A percentile compares a stretch with the other conserved stretches of the same genome.
These are phyloP conservation scores for Lophotriccus pileatus DNA, from an alignment of 2,797 vertebrate species.

Conservation along the genomic window DNA sequence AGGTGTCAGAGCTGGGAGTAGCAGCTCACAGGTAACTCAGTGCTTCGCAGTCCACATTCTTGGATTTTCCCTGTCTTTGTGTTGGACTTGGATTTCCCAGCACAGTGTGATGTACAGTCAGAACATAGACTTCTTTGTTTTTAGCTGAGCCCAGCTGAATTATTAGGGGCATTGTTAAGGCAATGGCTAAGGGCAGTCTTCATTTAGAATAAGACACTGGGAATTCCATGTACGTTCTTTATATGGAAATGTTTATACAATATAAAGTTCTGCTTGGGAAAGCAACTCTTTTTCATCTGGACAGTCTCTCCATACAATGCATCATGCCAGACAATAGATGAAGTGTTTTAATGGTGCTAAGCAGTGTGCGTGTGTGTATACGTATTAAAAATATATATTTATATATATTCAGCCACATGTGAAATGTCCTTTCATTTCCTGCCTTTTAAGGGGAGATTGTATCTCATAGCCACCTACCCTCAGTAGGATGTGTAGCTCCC, in stretches of 20 bases:
- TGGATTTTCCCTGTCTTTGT: not conserved
- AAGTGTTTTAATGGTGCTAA: constrained; percentile 52
- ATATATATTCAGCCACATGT: not conserved
- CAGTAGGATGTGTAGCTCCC: not conserved
- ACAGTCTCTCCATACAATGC: constrained; percentile 54
- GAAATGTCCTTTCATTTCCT: constrained; percentile 5
- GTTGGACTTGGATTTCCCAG: not conserved
- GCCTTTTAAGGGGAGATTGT: constrained; percentile 56
- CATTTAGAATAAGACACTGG: constrained; percentile 18
- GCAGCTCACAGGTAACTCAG: not conserved
- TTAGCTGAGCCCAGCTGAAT: not conserved
- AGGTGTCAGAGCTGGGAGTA: not conserved
- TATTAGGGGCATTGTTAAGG: constrained; percentile 13
- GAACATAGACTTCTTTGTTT: not conserved
- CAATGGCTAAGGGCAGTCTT: constrained; percentile 9
- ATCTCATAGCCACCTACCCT: not conserved
- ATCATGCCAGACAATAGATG: constrained; percentile 60
- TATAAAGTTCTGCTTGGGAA: not conserved
- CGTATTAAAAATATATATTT: constrained; percentile 37
- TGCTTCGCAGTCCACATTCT: not conserved
- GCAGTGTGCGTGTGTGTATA: constrained; percentile 11
- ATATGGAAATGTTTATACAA: constrained; percentile 51
- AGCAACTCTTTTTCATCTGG: constrained; percentile 58
- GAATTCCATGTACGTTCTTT: constrained; percentile 18
- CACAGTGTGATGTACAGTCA: not conserved